phyloP scores from a whole-genome alignment of 1,140 invertebrate species.

The Heliconius eleuchia region DNA sequence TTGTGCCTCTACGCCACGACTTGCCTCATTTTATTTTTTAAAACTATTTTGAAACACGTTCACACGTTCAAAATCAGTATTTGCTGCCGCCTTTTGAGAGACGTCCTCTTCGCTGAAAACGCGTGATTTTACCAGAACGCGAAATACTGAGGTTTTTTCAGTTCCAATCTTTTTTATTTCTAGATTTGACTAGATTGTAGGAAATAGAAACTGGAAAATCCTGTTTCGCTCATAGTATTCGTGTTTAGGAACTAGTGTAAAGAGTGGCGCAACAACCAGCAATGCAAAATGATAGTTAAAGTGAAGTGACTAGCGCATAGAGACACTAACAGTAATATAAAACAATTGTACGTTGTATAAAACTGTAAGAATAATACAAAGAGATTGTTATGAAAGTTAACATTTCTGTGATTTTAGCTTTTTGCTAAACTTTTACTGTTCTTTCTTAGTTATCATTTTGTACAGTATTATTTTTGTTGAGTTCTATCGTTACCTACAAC shows the following conservation, averaged over 20 bases:
- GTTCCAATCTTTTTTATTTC: slow-evolving; percentile 21
- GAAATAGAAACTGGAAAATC: background rate
- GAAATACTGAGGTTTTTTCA: slow-evolving; percentile 20
- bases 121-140: slow-evolving; percentile 27
- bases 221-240: background rate
- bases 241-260: background rate
- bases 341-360: no score
- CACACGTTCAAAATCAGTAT: slow-evolving; percentile 15
- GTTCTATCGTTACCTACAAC: no score
- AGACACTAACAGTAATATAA: no score
- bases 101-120: slow-evolving; percentile 20
- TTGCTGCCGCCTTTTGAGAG: slow-evolving; percentile 17
- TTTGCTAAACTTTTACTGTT: no score
- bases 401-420: no score
- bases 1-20: no score
- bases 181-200: background rate
- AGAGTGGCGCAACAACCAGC: background rate
- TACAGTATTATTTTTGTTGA: no score
- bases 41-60: background rate
- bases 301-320: background rate
- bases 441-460: no score
- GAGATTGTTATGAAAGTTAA: no score
- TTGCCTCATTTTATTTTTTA: no score
- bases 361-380: no score
- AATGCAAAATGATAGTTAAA: background rate